phyloP scores from a whole-genome alignment of 2,113 vertebrate species.

The Hemiscyllium ocellatum region DNA sequence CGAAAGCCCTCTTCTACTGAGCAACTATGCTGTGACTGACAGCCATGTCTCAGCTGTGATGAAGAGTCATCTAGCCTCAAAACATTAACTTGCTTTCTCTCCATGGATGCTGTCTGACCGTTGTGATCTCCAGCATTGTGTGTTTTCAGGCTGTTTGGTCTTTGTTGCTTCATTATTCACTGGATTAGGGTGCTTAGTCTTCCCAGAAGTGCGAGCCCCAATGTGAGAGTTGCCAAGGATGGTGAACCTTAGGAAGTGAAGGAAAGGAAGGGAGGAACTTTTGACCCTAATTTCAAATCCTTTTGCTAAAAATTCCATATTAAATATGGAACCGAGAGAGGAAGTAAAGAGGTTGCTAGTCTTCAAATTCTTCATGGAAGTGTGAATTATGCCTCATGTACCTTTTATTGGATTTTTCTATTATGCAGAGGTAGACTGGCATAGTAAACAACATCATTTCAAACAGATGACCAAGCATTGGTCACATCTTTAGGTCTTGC shows the following conservation, averaged over 20 bases:
- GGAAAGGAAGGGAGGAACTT: too few species aligned
- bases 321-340: too few species aligned
- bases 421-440: background rate
- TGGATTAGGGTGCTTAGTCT: background rate
- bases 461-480: background rate
- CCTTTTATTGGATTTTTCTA: background rate
- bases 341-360: too few species aligned
- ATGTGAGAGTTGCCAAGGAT: too few species aligned
- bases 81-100: too few species aligned
- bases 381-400: background rate
- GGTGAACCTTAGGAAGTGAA: too few species aligned
- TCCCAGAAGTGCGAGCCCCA: background rate
- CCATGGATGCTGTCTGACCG: too few species aligned
- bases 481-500: background rate
- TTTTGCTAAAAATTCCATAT: too few species aligned
- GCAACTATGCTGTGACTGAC: background rate
- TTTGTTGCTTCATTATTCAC: background rate
- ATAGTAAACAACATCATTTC: background rate
- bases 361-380: background rate
- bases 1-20: background rate
- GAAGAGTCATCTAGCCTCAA: too few species aligned
- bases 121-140: too few species aligned
- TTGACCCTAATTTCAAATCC: too few species aligned
- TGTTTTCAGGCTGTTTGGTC: too few species aligned
- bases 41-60: background rate